phyloP scores from a whole-genome alignment of 2,113 vertebrate species.

The Calonectris borealis region DNA sequence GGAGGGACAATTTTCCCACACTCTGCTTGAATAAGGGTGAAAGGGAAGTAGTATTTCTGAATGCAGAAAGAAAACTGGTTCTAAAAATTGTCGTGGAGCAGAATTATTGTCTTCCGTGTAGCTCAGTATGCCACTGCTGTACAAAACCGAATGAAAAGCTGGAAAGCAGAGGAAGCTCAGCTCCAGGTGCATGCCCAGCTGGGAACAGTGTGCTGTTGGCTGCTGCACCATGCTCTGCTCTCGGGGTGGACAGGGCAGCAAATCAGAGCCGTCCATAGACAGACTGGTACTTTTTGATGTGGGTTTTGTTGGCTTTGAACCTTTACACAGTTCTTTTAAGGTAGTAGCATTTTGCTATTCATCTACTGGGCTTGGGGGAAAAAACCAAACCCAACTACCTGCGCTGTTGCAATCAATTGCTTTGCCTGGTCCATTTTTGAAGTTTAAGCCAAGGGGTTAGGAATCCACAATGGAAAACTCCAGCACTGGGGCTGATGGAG shows the following conservation, averaged over 20 bases:
- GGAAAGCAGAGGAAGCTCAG: background rate
- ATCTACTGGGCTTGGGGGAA: fast-evolving
- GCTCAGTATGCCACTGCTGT: background rate
- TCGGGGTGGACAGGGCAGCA: background rate
- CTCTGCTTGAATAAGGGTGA: background rate
- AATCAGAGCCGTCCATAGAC: background rate
- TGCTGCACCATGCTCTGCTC: background rate
- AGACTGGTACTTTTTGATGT: background rate
- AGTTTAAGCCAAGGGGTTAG: background rate
- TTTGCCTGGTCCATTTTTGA: background rate
- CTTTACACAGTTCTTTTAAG: background rate
- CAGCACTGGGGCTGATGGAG: background rate
- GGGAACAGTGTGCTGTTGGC: background rate
- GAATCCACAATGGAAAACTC: background rate
- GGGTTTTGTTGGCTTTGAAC: background rate
- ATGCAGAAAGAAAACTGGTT: background rate
- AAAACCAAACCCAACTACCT: background rate
- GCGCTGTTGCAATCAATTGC: background rate
- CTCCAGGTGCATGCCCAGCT: background rate
- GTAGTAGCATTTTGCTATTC: background rate
- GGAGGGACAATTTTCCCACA: background rate
- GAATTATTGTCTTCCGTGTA: background rate
- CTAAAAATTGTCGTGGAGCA: background rate
- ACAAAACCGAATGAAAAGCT: background rate
- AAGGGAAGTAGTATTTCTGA: background rate